Percentiles rank a stretch among this genome's conserved stretches.
These are phyloP conservation scores for Parazoanthus atlanticus DNA, from an alignment of 92 coral and sea anemone species.

Conservation along the genomic window DNA sequence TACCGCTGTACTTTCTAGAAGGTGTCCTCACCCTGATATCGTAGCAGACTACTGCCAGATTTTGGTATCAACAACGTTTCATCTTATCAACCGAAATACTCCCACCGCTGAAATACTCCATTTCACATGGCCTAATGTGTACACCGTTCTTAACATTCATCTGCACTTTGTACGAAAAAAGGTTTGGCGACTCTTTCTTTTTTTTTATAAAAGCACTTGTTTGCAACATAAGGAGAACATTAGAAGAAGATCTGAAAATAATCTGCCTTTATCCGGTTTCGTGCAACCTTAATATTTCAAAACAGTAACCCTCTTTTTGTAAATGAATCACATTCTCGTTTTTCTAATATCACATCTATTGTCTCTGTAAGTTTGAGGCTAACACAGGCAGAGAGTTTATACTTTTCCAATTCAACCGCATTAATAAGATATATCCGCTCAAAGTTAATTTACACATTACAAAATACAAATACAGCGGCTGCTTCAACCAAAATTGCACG, in stretches of 20 bases:
- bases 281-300: no score
- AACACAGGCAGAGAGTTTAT: not conserved
- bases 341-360: not conserved
- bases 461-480: not conserved
- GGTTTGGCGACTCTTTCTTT: no score
- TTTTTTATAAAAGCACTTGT: not conserved
- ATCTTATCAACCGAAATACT: no score
- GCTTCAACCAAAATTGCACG: not conserved
- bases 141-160: no score
- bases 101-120: no score
- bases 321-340: not conserved
- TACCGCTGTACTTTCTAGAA: no score
- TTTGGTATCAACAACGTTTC: no score
- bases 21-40: no score
- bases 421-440: not conserved
- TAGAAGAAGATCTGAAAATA: not conserved
- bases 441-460: not conserved
- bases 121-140: no score
- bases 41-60: no score
- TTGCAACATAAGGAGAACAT: not conserved
- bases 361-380: slow-evolving; percentile 5
- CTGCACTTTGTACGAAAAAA: no score
- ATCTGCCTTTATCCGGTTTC: no score
- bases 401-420: not conserved
- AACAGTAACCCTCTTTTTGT: not conserved